phyloP scores from a whole-genome alignment of 1,140 invertebrate species.

The Atta colombica region DNA sequence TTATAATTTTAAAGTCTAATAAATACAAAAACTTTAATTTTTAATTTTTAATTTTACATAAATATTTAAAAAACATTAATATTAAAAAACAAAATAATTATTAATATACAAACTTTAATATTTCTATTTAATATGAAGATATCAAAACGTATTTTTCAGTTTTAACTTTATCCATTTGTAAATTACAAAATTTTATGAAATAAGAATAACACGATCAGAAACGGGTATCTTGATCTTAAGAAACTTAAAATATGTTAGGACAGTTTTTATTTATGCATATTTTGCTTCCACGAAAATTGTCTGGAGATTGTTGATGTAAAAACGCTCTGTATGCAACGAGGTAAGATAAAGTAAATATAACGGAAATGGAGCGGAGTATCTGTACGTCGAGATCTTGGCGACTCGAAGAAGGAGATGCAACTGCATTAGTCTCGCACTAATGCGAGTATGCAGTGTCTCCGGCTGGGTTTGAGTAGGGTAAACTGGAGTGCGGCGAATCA shows the following conservation, averaged over 20 bases:
- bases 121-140: not conserved
- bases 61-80: not conserved
- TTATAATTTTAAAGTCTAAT: not conserved
- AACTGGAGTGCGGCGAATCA: conserved; percentile 15
- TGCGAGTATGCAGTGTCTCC: not conserved
- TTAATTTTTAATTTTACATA: not conserved
- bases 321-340: not conserved
- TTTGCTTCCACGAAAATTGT: not conserved
- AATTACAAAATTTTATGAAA: not conserved
- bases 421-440: not conserved
- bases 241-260: not conserved
- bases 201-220: not conserved
- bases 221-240: not conserved
- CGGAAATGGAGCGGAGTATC: not conserved
- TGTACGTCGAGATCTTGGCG: not conserved
- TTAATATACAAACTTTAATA: not conserved
- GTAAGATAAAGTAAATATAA: not conserved
- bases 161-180: not conserved
- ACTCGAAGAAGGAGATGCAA: not conserved
- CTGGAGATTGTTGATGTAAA: not conserved
- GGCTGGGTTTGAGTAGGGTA: conserved; percentile 12
- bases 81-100: not conserved
- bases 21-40: too few species aligned
- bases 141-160: too few species aligned
- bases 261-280: not conserved